Conservation (phyloP, 1,140 invertebrate genomes). For the Chelonus insularis region DNA sequence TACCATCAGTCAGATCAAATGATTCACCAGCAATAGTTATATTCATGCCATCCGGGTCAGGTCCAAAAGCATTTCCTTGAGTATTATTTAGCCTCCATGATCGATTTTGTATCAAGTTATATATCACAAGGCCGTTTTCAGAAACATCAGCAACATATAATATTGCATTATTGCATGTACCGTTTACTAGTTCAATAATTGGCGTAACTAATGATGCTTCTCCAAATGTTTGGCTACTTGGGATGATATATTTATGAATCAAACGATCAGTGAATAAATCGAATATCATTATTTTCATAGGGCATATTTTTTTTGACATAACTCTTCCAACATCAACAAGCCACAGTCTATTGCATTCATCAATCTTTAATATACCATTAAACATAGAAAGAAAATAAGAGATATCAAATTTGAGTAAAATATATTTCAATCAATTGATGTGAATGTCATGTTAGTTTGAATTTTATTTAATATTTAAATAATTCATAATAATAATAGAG, state of each 20-base stretch:
- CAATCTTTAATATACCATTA: no score
- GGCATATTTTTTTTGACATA: conserved; percentile 53
- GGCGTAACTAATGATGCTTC: conserved; percentile 52
- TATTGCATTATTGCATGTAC: conserved; percentile 52
- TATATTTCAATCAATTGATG: no score
- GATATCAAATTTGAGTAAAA: no score
- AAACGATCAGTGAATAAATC: conserved; percentile 60
- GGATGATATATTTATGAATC: conserved; percentile 59
- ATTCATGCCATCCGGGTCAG: conserved; percentile 47
- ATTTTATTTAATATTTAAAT: background rate
- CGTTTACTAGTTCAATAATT: conserved; percentile 52
- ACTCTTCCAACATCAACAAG: conserved; percentile 63
- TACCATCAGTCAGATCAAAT: conserved; percentile 54
- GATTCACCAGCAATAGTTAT: conserved; percentile 54
- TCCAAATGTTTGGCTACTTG: conserved; percentile 45
- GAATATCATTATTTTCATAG: conserved; percentile 63
- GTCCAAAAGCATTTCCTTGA: conserved; percentile 53
- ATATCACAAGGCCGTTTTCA: conserved; percentile 54
- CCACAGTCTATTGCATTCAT: conserved; percentile 65
- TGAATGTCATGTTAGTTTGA: background rate
- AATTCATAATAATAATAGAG: no score
- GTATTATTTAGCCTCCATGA: conserved; percentile 58
- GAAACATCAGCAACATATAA: conserved; percentile 58
- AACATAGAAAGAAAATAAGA: no score
- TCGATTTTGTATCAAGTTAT: conserved; percentile 43